Base-by-base conservation (phyloP, 2,113 vertebrate species). In the Poeciliopsis prolifica region DNA sequence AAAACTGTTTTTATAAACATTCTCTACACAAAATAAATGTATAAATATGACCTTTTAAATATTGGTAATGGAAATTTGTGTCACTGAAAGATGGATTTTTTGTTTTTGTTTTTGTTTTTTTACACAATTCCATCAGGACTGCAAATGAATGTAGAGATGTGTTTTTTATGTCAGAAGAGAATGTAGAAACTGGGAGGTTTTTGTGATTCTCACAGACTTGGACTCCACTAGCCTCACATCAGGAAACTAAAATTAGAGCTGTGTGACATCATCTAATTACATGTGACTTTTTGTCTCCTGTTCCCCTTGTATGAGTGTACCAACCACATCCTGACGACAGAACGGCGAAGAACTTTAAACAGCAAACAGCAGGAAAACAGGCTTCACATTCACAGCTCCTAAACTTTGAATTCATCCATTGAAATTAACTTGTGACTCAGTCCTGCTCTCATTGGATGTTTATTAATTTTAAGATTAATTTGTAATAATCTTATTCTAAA, bases 311-410 rank as follows among this genome's bases (percentile, higher is more conserved):
- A 33, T 40, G 70, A 22, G 58, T 61, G 40, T 28, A 19, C 33
- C 19, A 3, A 68, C 74, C 74, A 76, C 74, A 76, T 70, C 44
- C 75, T 77, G 60, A 63, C 24, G 31, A 10, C 24, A 31, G 0
- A 24, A 5, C 42, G 51, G 31, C 61, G n/a, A 5, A 19, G 54
- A 28, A 28, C 5, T 24, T 51, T 22, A 26, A 74, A 26, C 51
- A 10, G 1, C 15, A 35, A 19, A 8, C 12, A 51, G 22, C 37
- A 35, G 26, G 10, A 26, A 68, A 29, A 61, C 15, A 58, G 22
- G 51, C 22, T 58, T 10, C 5, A 58, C 51, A 58, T 7, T n/a
- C 10, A 58, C 51, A 24, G 15, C 44, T 48, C 4, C 17, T 19
- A 48, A 48, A 17, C 14, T 48, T 17, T 48, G 44, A 48, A 48